These are phyloP conservation scores for Amiota mariae DNA, from an alignment of 2,888 invertebrate genomes.

Conservation along the genomic window DNA sequence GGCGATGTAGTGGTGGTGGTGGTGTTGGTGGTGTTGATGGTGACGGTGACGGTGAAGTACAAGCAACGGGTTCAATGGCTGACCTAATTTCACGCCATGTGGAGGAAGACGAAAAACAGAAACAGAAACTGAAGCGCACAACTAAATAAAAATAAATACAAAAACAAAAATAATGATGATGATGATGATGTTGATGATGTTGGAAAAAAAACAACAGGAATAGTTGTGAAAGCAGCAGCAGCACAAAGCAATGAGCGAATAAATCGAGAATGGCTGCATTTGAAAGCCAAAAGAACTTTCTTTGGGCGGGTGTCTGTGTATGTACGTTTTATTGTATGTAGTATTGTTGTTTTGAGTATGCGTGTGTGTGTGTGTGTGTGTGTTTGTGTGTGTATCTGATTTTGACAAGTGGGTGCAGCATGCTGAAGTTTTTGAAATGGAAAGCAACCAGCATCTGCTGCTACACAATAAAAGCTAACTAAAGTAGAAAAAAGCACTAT, in stretches of 20 bases:
- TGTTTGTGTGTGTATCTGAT: conserved; percentile 37
- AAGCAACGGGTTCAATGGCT: conserved; percentile 73
- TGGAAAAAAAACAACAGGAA: conserved; percentile 49
- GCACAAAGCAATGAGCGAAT: conserved; percentile 17
- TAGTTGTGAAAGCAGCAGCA: conserved; percentile 56
- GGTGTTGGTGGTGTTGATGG: conserved; percentile 36
- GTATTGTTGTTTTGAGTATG: conserved; percentile 37
- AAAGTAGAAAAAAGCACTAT: no score
- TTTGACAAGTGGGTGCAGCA: conserved; percentile 11
- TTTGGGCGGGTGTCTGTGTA: not conserved
- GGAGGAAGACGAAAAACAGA: conserved; percentile 44
- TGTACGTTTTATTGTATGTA: conserved; percentile 45
- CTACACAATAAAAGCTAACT: no score
- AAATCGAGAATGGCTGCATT: conserved; percentile 23
- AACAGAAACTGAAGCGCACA: conserved; percentile 47
- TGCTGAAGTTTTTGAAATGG: not conserved
- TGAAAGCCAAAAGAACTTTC: conserved; percentile 13
- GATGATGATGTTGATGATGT: conserved; percentile 3
- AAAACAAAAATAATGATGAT: conserved; percentile 6
- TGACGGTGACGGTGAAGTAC: conserved; percentile 46
- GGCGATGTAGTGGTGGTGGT: conserved; percentile 34
- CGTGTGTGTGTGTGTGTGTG: conserved; percentile 25
- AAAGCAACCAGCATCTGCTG: no score
- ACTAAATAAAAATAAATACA: conserved; percentile 41
- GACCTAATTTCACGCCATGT: conserved; percentile 70